Percentiles rank a stretch among this genome's conserved stretches.
These are phyloP conservation scores for Stichodactyla mertensii DNA, from an alignment of 64 coral and sea anemone species.

Conservation along the genomic window DNA sequence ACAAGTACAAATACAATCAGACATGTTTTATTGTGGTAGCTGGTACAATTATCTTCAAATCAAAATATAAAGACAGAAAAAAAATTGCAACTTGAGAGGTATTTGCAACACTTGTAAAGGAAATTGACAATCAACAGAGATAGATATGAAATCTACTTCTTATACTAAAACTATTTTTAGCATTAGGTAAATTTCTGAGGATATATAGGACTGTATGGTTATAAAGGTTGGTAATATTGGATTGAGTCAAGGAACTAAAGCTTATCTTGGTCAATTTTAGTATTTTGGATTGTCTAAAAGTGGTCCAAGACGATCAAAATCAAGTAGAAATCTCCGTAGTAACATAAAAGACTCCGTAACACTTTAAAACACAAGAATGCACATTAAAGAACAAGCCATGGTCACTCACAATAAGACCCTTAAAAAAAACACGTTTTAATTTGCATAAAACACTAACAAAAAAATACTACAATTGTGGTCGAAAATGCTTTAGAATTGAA, in stretches of 20 bases:
- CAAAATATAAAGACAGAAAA: background rate
- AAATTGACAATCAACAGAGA: background rate
- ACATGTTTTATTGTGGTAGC: background rate
- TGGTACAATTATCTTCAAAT: background rate
- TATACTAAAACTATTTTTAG: background rate
- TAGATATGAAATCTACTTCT: background rate
- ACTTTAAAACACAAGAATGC: constrained; percentile 18
- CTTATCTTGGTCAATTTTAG: background rate
- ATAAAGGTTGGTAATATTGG: background rate
- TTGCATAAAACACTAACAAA: constrained; percentile 18
- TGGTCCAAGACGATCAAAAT: background rate
- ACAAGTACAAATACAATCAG: background rate
- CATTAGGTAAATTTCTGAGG: background rate
- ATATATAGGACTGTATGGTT: background rate
- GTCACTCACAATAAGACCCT: constrained; percentile 8
- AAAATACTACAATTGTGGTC: background rate
- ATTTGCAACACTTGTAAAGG: background rate
- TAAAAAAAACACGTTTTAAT: constrained; percentile 24
- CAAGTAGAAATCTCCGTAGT: background rate
- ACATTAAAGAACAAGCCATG: background rate
- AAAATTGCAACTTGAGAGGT: background rate
- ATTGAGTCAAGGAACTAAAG: background rate
- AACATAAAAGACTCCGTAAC: constrained; percentile 2
- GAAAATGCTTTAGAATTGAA: constrained; percentile 24
- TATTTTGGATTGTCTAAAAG: background rate